Conservation (phyloP, 2,888 invertebrate species). For the Rhogogaster chlorosoma region DNA sequence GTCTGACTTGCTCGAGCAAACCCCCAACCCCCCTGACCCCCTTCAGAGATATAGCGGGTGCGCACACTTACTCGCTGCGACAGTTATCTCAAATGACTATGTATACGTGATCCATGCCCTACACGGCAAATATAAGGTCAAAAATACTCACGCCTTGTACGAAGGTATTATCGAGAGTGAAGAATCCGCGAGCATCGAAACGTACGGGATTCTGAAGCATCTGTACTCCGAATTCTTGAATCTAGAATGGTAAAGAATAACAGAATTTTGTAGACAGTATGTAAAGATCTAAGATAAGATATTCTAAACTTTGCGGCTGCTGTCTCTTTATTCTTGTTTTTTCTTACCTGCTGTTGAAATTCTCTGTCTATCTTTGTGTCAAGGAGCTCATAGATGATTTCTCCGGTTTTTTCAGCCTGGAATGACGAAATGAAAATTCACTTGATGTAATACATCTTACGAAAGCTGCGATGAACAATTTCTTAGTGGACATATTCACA, state of each 20-base stretch:
- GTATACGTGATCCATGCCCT: too few species aligned
- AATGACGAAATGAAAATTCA: not conserved
- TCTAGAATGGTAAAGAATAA: not conserved
- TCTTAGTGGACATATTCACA: too few species aligned
- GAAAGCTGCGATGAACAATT: too few species aligned
- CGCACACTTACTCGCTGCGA: conserved; percentile 10
- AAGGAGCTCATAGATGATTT: not conserved
- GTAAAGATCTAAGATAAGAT: too few species aligned
- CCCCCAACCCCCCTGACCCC: not conserved
- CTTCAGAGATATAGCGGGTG: not conserved
- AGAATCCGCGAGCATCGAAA: conserved; percentile 54
- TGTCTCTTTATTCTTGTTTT: too few species aligned
- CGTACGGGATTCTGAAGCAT: conserved; percentile 1
- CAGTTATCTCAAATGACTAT: not conserved
- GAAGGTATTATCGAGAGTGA: conserved; percentile 51
- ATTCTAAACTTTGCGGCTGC: too few species aligned
- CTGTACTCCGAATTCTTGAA: not conserved
- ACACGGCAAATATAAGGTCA: not conserved
- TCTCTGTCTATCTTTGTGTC: not conserved
- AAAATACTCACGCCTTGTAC: not conserved
- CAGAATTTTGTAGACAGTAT: not conserved
- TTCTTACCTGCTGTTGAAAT: not conserved
- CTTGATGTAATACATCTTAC: too few species aligned
- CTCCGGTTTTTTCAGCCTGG: not conserved
- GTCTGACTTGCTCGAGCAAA: not conserved